A percentile compares a stretch with the other conserved stretches of the same genome.
Conservation (phyloP, 2,797 vertebrate species). For the Huso huso region DNA sequence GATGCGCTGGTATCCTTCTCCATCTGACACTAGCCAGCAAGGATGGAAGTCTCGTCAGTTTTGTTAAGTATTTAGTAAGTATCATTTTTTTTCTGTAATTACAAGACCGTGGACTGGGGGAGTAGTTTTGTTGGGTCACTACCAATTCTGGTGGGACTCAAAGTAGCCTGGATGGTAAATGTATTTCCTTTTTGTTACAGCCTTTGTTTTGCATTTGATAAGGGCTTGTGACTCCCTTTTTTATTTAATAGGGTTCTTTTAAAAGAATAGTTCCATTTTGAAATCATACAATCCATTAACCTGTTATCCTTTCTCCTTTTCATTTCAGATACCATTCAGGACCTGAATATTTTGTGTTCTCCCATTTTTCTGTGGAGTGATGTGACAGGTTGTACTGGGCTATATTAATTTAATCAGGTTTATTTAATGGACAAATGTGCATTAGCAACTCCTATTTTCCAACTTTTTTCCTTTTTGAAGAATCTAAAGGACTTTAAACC, state of each 20-base stretch:
- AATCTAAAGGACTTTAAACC: slow-evolving; percentile 39
- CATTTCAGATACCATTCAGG: slow-evolving; percentile 21
- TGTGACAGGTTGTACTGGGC: slow-evolving; percentile 47
- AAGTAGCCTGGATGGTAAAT: too few species aligned
- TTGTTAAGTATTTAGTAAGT: slow-evolving; percentile 88
- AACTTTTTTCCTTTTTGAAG: slow-evolving; percentile 28
- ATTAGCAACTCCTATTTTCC: slow-evolving; percentile 52
- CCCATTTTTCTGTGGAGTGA: slow-evolving; percentile 47
- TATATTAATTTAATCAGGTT: slow-evolving; percentile 61
- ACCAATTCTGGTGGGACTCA: too few species aligned
- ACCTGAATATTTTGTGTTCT: slow-evolving; percentile 17
- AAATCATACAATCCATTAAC: background rate
- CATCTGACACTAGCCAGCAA: slow-evolving; percentile 88
- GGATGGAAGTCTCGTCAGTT: slow-evolving; percentile 98
- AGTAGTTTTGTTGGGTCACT: too few species aligned
- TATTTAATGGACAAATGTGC: slow-evolving; percentile 64
- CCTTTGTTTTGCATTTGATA: too few species aligned
- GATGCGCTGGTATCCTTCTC: slow-evolving; percentile 96
- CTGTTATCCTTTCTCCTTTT: background rate
- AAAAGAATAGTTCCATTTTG: too few species aligned
- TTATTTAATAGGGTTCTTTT: too few species aligned
- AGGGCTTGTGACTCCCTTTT: too few species aligned
- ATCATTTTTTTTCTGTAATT: slow-evolving; percentile 23
- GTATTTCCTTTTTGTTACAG: too few species aligned
- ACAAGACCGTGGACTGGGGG: too few species aligned